Base-by-base conservation (phyloP, 30 jellyfish, hydroid and myxozoan species). In the Turritopsis dohrnii region DNA sequence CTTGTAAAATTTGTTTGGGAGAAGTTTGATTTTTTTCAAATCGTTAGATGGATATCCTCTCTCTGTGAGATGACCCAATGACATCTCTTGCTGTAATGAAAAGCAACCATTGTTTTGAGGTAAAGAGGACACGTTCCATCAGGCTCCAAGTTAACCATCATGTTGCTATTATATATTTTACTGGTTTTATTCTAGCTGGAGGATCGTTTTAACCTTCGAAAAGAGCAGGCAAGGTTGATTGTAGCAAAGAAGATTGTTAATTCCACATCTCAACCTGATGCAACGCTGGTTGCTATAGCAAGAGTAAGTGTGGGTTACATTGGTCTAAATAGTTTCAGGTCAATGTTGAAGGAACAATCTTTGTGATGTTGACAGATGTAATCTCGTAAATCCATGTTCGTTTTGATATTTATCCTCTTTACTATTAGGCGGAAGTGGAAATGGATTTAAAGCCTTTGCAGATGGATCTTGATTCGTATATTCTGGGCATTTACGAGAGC, bases 401-500 rank as follows among this genome's bases (percentile, higher is more conserved):
- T n/a, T n/a, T n/a, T n/a, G n/a, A n/a, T 25, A 66, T 1, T n/a
- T 25, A n/a, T n/a, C 30, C 16, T 74, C 9, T 74, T 26, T 3
- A 23, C 17, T 52, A 13, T 22, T 65, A 80, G 87, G 87, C 87
- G 19, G 87, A 80, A 53, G 79, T 23, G 21, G 87, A 80, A 71
- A 53, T 80, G 87, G 65, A 80, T 21, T 80, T 80, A 52, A 80
- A 80, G 24, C 81, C 87, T 41, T 23, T 80, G 26, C 18, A 80
- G n/a, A 71, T 80, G 54, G 87, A 80, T 21, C 81, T 80, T 28
- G 87, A 80, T 52, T 27, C 87, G 7, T 80, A 80, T 29, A 80
- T 80, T 16, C 27, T 80, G 31, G 87, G 87, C 18, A 65, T 80
- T 9, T 80, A 80, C 26, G 87, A 80, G 53, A 80, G 87, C 52